phyloP scores from a whole-genome alignment of 2,113 vertebrate genomes.

The Rhinoderma darwinii region DNA sequence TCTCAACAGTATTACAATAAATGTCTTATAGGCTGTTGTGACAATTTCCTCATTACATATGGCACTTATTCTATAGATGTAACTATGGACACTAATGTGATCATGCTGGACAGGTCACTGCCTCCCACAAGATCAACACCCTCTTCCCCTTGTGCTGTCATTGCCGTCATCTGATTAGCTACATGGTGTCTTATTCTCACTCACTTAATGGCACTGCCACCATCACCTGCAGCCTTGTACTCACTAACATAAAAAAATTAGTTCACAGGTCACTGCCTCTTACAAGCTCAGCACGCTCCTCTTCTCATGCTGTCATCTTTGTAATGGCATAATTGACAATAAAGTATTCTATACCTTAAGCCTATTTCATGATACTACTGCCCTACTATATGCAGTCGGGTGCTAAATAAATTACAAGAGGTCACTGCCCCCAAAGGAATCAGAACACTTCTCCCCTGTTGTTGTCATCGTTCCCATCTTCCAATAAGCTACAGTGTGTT shows the following conservation, averaged over 20 bases:
- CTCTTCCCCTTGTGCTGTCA: neutral
- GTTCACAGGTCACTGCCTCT: neutral
- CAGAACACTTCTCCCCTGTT: too few species aligned
- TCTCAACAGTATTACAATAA: neutral
- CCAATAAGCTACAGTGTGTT: too few species aligned
- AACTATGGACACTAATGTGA: neutral
- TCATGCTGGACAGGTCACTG: neutral
- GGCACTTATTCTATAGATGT: neutral
- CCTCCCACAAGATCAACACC: neutral
- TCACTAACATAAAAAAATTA: neutral
- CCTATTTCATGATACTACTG: too few species aligned
- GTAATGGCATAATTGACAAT: too few species aligned
- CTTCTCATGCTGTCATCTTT: neutral
- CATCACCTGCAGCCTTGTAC: neutral
- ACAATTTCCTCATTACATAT: neutral
- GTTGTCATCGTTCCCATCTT: too few species aligned
- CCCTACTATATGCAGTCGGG: too few species aligned
- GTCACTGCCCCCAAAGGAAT: too few species aligned
- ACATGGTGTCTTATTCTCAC: neutral
- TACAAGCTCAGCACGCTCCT: neutral
- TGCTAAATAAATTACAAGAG: too few species aligned
- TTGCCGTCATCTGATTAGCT: neutral
- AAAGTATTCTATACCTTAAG: too few species aligned
- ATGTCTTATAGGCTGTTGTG: neutral
- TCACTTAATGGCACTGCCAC: neutral